Evolutionary conservation across 2,888 invertebrate genomes (phyloP), one percentile per base, ranked within the genome.

Genomic region (Phengaris arion): DNA sequence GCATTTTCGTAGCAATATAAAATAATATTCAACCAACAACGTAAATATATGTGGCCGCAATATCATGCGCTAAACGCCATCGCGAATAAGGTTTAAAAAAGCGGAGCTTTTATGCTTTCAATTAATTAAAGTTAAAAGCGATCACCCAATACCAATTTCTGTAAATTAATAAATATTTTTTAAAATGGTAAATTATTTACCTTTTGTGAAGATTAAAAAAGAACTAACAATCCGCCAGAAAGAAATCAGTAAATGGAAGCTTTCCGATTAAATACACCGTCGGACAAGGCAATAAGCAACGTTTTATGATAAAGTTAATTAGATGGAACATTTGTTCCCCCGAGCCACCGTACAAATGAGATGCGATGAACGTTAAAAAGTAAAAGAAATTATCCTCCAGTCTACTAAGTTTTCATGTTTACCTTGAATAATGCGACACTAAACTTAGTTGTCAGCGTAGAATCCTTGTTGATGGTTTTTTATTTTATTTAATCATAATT

Each of bases 231-330:
- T 35, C 45, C 10, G 74, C 68, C 6, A 51, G n/a, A 48, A 64
- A 70, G 70, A 51, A 70, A 64, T 15, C 51, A 68, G 57, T 57
- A 69, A 75, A 68, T 75, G 69, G 73, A 83, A 86, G 85, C 84
- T 85, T 87, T 86, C 85, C 86, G 86, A 88, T 89, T 89, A 88
- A 85, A 83, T 84, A 84, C 81, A 83, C 81, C 83, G 57, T 51
- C 75, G 57, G 87, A 87, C 88, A 88, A 88, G 85, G 89, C 88
- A 91, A 89, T 91, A 90, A 86, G 87, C 86, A 83, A 85, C 84
- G 85, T 86, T 90, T 91, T 92, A 92, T 91, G 89, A 91, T 92
- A 89, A 91, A 91, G 88, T 91, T 92, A 92, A 92, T 92, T 92
- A 91, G 90, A 88, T 89, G 86, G 86, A 89, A 89, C 91, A 91